Evolutionary conservation across 1,140 invertebrate genomes (phyloP).

Genomic region (Uloborus diversus): DNA sequence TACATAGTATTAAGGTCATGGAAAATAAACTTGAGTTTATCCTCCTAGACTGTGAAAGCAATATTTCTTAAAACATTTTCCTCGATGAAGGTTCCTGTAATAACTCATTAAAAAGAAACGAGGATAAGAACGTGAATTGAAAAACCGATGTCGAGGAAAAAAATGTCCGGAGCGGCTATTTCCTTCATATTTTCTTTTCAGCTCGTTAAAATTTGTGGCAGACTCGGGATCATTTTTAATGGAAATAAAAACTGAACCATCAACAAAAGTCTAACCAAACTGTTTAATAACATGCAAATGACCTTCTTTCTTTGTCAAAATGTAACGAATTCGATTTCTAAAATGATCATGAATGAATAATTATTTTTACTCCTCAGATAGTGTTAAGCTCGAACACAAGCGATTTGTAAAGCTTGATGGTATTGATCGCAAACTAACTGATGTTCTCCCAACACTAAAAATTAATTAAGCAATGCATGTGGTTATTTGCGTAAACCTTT

Average conservation of each 20-base stretch:
- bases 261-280: not conserved
- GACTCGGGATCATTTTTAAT: slow-evolving; percentile 1
- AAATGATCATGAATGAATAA: slow-evolving; percentile 20
- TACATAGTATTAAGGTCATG: no score
- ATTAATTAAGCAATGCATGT: slow-evolving; percentile 20
- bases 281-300: slow-evolving; percentile 14
- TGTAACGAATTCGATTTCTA: slow-evolving; percentile 5
- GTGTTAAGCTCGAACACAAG: no score
- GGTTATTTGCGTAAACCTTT: not conserved
- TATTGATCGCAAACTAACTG: no score
- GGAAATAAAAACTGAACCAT: not conserved
- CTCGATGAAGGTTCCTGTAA: not conserved
- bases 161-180: no score
- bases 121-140: not conserved
- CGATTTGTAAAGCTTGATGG: no score
- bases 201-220: slow-evolving; percentile 17
- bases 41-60: no score
- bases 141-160: no score
- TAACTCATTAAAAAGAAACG: slow-evolving; percentile 13
- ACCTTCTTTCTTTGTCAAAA: slow-evolving; percentile 6
- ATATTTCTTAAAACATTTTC: not conserved
- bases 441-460: not conserved
- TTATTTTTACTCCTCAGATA: no score
- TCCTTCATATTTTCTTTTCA: not conserved
- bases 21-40: no score